Evolutionary conservation across 2,888 invertebrate genomes (phyloP).

Genomic region (Cancer borealis): DNA sequence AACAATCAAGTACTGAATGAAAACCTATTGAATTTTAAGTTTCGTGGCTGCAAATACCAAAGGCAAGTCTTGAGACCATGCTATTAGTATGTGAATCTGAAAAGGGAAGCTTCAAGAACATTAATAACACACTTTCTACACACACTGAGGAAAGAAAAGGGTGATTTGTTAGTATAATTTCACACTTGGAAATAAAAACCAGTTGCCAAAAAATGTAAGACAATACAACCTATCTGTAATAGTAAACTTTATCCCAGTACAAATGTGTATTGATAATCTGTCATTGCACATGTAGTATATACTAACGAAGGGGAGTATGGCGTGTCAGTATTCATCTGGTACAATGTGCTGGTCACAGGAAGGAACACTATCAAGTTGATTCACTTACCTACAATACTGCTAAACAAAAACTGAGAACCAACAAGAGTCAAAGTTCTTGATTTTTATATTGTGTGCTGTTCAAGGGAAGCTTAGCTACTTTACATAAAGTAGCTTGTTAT

Average conservation of each 20-base stretch:
- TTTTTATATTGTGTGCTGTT: slow-evolving; percentile 6
- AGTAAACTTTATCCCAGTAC: neutral
- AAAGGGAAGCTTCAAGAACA: neutral
- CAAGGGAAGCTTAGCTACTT: neutral
- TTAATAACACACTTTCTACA: slow-evolving; percentile 45
- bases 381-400: neutral
- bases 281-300: neutral
- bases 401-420: neutral
- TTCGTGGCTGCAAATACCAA: neutral
- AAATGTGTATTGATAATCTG: neutral
- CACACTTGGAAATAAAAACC: slow-evolving; percentile 27
- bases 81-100: slow-evolving; percentile 42
- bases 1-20: neutral
- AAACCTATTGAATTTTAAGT: neutral
- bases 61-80: slow-evolving; percentile 48
- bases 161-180: slow-evolving; percentile 15
- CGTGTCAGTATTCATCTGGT: neutral
- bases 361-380: neutral
- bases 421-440: neutral
- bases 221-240: neutral
- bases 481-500: neutral
- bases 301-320: neutral
- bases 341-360: neutral
- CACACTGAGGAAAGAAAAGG: neutral
- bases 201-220: neutral